A percentile compares a stretch with the other conserved stretches of the same genome.
These are phyloP conservation scores for Homalodisca vitripennis DNA, from an alignment of 1,140 invertebrate genomes.

Conservation along the genomic window DNA sequence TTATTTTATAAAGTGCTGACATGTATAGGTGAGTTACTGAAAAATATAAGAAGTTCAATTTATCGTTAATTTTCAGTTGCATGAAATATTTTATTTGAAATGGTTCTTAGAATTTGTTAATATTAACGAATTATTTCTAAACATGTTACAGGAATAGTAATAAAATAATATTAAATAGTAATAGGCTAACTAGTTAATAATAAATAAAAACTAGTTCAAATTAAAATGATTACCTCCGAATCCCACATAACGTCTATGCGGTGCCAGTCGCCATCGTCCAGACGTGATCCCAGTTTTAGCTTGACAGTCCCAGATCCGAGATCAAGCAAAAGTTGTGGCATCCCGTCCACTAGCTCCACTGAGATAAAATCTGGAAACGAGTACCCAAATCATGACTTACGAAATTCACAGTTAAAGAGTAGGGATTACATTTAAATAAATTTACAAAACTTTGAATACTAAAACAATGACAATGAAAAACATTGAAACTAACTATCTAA, in stretches of 20 bases:
- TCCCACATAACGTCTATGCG: conserved; percentile 92
- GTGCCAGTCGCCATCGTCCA: conserved; percentile 96
- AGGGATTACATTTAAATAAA: not conserved
- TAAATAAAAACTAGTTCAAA: too few species aligned
- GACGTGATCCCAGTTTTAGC: conserved; percentile 72
- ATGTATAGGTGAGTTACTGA: too few species aligned
- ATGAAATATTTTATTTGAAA: too few species aligned
- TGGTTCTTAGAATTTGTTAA: too few species aligned
- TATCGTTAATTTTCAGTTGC: too few species aligned
- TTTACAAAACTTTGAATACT: not conserved
- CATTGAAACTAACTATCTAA: too few species aligned
- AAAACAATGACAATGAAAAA: not conserved
- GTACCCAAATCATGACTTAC: not conserved
- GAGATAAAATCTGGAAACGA: conserved; percentile 78
- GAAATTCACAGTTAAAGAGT: not conserved
- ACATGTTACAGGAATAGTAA: too few species aligned
- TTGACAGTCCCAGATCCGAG: conserved; percentile 93
- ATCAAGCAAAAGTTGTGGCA: conserved; percentile 85
- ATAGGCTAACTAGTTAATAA: too few species aligned
- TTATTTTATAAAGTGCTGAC: too few species aligned
- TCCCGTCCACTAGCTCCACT: conserved; percentile 84
- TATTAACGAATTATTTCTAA: too few species aligned
- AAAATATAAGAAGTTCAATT: too few species aligned
- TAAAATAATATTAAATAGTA: too few species aligned
- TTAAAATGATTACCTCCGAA: conserved; percentile 81